Evolutionary conservation across 1,140 invertebrate genomes (phyloP).

Genomic region (Zeugodacus cucurbitae): DNA sequence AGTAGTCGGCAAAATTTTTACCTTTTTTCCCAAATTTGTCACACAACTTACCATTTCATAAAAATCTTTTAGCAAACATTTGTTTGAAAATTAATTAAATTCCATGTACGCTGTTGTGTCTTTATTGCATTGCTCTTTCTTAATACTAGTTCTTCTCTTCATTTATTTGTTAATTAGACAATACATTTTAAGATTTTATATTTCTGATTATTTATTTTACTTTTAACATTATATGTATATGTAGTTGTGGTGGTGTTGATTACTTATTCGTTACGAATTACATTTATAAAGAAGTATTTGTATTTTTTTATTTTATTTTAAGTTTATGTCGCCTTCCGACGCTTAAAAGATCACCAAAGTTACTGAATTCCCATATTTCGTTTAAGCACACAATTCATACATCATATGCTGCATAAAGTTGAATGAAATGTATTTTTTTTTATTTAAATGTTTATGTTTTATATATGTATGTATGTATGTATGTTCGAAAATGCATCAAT

Average conservation of each 20-base stretch:
- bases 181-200: not conserved
- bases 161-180: not conserved
- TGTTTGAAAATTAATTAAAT: too few relatives aligned
- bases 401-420: not conserved
- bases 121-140: too few relatives aligned
- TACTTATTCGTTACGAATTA: not conserved
- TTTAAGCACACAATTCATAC: not conserved
- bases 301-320: not conserved
- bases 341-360: constrained; percentile 29
- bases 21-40: too few relatives aligned
- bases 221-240: constrained; percentile 3
- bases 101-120: too few relatives aligned
- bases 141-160: not conserved
- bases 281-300: not conserved
- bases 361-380: constrained; percentile 25
- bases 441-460: not conserved
- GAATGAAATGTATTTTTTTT: not conserved
- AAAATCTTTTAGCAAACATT: too few relatives aligned
- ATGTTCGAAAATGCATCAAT: not conserved
- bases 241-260: not conserved
- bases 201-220: constrained; percentile 6
- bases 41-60: too few relatives aligned
- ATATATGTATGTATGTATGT: not conserved
- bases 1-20: too few relatives aligned
- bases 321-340: not conserved